These are phyloP conservation scores for Chrosomus eos DNA, from an alignment of 2,797 vertebrate genomes.

Conservation along the genomic window DNA sequence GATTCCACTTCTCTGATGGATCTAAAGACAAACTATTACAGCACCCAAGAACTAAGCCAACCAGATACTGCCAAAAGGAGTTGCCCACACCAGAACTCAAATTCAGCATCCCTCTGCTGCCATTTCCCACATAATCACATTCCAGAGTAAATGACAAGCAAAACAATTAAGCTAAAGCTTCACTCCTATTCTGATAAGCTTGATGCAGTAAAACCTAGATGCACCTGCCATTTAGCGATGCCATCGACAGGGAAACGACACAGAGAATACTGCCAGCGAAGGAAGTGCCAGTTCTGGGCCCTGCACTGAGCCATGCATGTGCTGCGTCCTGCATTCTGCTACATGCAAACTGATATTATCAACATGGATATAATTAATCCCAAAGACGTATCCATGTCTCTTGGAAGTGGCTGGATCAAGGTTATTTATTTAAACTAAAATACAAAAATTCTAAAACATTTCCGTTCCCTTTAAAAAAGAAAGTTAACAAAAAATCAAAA, in stretches of 20 bases:
- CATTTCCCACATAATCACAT: not conserved
- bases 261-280: constrained; percentile 32
- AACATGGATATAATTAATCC: constrained; percentile 70
- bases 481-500: too few species aligned
- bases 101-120: not conserved
- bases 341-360: constrained; percentile 79
- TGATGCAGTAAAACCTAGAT: constrained; percentile 4
- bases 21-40: constrained; percentile 42
- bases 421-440: not conserved
- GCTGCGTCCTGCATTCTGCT: constrained; percentile 68
- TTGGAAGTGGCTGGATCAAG: constrained; percentile 62
- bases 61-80: constrained; percentile 27
- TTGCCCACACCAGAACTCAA: not conserved
- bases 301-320: constrained; percentile 23
- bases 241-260: constrained; percentile 42
- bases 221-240: constrained; percentile 42
- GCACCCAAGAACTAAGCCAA: constrained; percentile 43
- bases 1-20: not conserved
- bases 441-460: not conserved
- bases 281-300: constrained; percentile 15
- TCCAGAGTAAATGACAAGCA: not conserved
- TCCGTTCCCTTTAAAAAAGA: not conserved
- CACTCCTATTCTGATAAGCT: constrained; percentile 15
- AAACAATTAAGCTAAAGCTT: not conserved
- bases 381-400: constrained; percentile 74